Evolutionary conservation across 2,113 vertebrate species (phyloP).

Genomic region (Etheostoma spectabile): DNA sequence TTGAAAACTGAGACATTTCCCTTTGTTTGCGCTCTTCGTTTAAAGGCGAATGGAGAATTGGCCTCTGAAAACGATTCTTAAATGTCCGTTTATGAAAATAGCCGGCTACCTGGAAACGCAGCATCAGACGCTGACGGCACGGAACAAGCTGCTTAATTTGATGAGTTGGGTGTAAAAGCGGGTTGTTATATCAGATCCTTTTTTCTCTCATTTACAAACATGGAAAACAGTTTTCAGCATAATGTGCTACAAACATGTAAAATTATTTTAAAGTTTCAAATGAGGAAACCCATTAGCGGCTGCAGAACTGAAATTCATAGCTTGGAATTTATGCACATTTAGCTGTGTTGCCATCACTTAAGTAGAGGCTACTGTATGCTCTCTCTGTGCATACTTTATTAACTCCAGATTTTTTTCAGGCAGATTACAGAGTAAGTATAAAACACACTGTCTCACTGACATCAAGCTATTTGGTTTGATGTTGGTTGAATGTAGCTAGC

Average conservation of each 20-base stretch:
- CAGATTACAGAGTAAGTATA: neutral
- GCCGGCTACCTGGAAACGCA: too few species aligned
- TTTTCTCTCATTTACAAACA: neutral
- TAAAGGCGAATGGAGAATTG: too few species aligned
- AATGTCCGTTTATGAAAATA: too few species aligned
- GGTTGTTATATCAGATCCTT: neutral
- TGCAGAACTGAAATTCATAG: neutral
- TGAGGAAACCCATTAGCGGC: neutral
- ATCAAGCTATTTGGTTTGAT: slow-evolving; percentile 44
- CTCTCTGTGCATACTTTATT: neutral
- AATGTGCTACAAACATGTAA: neutral
- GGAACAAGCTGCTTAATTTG: too few species aligned
- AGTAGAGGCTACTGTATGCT: neutral
- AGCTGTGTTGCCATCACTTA: neutral
- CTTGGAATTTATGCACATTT: slow-evolving; percentile 6
- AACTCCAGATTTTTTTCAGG: neutral
- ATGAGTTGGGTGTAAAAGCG: too few species aligned
- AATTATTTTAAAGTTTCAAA: neutral
- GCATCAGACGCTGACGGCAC: too few species aligned
- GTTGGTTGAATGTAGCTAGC: slow-evolving; percentile 28
- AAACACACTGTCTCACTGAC: neutral
- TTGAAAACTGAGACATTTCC: too few species aligned
- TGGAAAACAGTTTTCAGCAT: neutral
- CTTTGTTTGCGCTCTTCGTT: too few species aligned
- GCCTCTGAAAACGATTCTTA: too few species aligned